Percentiles rank a stretch among this genome's conserved stretches.
Conservation (phyloP, 2,113 vertebrate species). For the Narcine bancroftii region DNA sequence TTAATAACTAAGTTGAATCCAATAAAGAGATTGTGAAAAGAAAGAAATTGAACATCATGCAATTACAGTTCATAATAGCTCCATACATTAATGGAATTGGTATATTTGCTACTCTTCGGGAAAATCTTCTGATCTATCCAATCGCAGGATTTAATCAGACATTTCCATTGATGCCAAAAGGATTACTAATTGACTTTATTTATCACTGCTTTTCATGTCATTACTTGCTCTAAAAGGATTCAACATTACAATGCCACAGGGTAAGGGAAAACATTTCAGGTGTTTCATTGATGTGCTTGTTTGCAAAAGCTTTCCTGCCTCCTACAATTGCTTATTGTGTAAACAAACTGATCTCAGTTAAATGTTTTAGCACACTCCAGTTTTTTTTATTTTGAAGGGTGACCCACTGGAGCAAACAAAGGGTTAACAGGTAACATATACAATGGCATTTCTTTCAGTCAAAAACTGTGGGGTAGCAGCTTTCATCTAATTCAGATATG, state of each 20-base stretch:
- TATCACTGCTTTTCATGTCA: neutral
- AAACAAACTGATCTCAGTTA: neutral
- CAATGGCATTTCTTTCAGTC: neutral
- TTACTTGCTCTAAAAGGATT: neutral
- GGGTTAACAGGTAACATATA: neutral
- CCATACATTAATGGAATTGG: neutral
- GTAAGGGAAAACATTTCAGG: neutral
- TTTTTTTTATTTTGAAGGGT: constrained; percentile 17
- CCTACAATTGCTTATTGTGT: neutral
- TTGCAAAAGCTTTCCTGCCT: constrained; percentile 10
- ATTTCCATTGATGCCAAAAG: neutral
- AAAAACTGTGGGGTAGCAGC: neutral
- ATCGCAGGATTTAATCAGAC: neutral
- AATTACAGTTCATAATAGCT: neutral
- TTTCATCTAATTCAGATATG: constrained; percentile 2
- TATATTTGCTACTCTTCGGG: neutral
- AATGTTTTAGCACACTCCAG: neutral
- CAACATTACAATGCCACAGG: too few species aligned
- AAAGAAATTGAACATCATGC: neutral
- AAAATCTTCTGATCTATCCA: neutral
- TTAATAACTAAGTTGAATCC: too few species aligned
- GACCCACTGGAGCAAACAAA: neutral
- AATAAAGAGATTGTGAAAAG: too few species aligned
- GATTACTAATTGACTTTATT: neutral
- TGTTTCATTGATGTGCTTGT: neutral